Evolutionary conservation across 2,888 invertebrate genomes (phyloP), one percentile per base, ranked within the genome.

Genomic region (Theodoxus fluviatilis): DNA sequence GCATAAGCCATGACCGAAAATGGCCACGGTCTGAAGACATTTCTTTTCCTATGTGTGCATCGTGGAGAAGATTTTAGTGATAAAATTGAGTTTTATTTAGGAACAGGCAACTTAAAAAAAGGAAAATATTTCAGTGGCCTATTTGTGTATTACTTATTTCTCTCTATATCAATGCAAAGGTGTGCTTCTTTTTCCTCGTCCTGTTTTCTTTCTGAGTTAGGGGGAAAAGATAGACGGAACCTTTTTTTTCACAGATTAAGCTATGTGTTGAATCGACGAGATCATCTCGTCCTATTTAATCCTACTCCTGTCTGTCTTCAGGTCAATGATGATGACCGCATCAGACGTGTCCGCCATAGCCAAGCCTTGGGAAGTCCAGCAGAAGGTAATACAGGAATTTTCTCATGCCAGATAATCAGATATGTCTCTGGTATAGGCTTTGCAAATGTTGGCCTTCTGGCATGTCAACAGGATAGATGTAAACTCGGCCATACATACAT

Each of bases 301-400:
- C n/a, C n/a, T n/a, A n/a, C n/a, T n/a, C 37, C 25, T 65, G 37
- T 37, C 28, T 67, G 22, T 25, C 25, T 72, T 15, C 71, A 79
- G 79, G 68, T 81, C 83, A 2, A 86, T 86, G 86, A 80, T 86
- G 80, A 86, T 86, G 86, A 86, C 86, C 9, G 86, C 85, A 1
- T 85, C 86, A 71, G 87, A 87, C 74, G 83, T 87, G 3, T 77
- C 85, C 0, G 86, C 86, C 67, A 87, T 87, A 9, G 81, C 86
- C 3, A 87, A 87, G 76, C 86, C 87, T 4, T 87, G 87, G 87
- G 81, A 83, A 33, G 81, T 85, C 3, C 87, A 87, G 75, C 79
- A 81, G 76, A 79, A 83, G 79, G 84, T 86, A 71, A 15, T 25
- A 9, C 15, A n/a, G n/a, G n/a, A n/a, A n/a, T n/a, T n/a, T n/a